Evolutionary conservation across 1,140 invertebrate species (phyloP).

Genomic region (Sycophila sp.): DNA sequence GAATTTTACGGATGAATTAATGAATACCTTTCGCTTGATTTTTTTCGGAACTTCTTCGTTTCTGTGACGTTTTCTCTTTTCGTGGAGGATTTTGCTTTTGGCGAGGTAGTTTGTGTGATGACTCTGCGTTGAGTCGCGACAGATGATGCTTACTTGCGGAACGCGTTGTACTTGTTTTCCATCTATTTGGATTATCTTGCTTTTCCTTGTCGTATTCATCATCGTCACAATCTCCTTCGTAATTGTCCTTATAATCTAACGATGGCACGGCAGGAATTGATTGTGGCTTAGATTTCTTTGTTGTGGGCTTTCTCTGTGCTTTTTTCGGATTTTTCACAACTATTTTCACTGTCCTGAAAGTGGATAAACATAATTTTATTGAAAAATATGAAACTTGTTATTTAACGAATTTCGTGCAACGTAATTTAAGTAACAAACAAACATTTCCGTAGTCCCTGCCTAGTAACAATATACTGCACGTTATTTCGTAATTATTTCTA

Average conservation of each 20-base stretch:
- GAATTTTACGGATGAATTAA: constrained; percentile 9
- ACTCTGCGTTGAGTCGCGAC: constrained; percentile 48
- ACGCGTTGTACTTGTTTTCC: constrained; percentile 58
- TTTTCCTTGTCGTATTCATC: constrained; percentile 63
- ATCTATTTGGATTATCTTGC: constrained; percentile 56
- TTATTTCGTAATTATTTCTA: too few species aligned
- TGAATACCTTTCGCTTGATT: constrained; percentile 52
- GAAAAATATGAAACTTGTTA: too few species aligned
- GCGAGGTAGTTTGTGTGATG: constrained; percentile 51
- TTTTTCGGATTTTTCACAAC: constrained; percentile 60
- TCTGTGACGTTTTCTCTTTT: constrained; percentile 61
- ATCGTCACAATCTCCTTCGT: constrained; percentile 64
- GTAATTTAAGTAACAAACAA: too few species aligned
- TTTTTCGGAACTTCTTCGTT: constrained; percentile 56
- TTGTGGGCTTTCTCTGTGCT: constrained; percentile 53
- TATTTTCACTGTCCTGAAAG: constrained; percentile 47
- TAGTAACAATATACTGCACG: too few species aligned
- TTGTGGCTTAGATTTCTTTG: constrained; percentile 57
- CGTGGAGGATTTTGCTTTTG: constrained; percentile 55
- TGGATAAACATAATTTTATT: too few species aligned
- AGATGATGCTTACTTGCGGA: constrained; percentile 53
- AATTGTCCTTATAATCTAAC: constrained; percentile 63
- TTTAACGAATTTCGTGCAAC: too few species aligned
- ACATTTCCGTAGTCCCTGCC: too few species aligned
- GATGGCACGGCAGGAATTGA: constrained; percentile 45